Base-by-base conservation (phyloP, 2,888 invertebrate genomes). In the Graphium colonna region DNA sequence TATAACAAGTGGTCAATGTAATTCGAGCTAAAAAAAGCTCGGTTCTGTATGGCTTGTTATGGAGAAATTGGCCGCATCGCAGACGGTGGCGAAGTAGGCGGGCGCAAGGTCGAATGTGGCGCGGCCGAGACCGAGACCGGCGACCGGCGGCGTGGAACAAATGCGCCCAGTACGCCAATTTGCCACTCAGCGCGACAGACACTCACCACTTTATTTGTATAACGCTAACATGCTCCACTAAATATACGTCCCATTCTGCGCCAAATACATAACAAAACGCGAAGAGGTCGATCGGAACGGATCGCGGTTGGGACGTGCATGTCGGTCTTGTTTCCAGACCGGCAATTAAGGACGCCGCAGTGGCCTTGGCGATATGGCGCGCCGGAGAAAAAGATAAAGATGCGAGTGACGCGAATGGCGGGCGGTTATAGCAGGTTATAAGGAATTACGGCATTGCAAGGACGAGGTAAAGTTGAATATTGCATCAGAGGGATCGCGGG, bases 371-470 rank as follows among this genome's bases (percentile, higher is more conserved):
- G 69, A 67, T 73, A 68, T 71, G 65, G 66, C 67, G 69, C 69
- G 61, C 69, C 57, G 52, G 3, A 65, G 73, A 84, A 85, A 83
- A 84, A 79, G 76, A 83, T 77, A 80, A 85, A 82, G 82, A 36
- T n/a, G 36, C 36, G n/a, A 78, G 77, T 77, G 76, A 36, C 36
- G 36, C 36, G n/a, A 78, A 77, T 77, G 76, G 72, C 3, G 5
- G 75, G 68, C 82, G 75, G 81, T 82, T 82, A 79, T 81, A 80
- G 21, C 78, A 81, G 77, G 85, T 86, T 82, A 78, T 83, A 84
- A 85, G 83, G 85, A 88, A 87, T 89, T 88, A 88, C 87, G 87
- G 87, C 88, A 88, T 87, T 88, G 88, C 88, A 89, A 89, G 88
- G 87, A 88, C 87, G 87, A 85, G 79, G 84, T 87, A 87, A 86